Evolutionary conservation across 1,140 invertebrate species (phyloP).

Genomic region (Lepidostoma basale): DNA sequence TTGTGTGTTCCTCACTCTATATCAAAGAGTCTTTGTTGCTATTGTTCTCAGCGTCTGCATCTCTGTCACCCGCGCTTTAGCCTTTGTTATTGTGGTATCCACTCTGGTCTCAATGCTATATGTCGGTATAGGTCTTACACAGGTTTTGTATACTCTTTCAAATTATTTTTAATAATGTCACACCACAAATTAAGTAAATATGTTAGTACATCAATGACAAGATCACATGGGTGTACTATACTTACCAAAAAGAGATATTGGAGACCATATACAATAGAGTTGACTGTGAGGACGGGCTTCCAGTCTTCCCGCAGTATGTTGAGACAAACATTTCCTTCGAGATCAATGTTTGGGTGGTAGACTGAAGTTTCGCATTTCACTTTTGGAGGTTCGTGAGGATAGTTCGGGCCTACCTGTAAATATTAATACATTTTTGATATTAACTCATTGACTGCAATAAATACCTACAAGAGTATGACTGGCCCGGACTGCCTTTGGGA

Average conservation of each 20-base stretch:
- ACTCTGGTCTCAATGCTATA: no score
- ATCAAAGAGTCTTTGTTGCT: no score
- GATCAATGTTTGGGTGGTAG: slow-evolving; percentile 95
- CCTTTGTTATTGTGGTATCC: no score
- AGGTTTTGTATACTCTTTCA: neutral
- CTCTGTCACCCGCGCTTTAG: no score
- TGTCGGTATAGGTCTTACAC: no score
- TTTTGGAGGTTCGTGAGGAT: slow-evolving; percentile 95
- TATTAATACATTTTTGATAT: neutral
- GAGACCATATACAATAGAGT: slow-evolving; percentile 96
- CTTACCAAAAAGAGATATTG: slow-evolving; percentile 96
- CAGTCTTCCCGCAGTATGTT: slow-evolving; percentile 97
- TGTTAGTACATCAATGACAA: neutral
- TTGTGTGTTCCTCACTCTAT: no score
- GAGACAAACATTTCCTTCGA: slow-evolving; percentile 93
- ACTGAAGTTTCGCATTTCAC: slow-evolving; percentile 94
- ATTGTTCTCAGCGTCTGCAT: no score
- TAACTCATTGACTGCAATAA: no score
- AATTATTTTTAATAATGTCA: no score
- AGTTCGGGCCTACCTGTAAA: slow-evolving; percentile 85
- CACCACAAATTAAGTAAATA: no score
- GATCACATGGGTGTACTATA: slow-evolving; percentile 43
- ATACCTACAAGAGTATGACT: no score
- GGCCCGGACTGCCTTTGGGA: no score
- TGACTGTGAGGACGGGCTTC: slow-evolving; percentile 98